Evolutionary conservation across 2,797 vertebrate species (phyloP), one percentile per base, ranked within the genome.

Genomic region (Toxotes lorentzi): DNA sequence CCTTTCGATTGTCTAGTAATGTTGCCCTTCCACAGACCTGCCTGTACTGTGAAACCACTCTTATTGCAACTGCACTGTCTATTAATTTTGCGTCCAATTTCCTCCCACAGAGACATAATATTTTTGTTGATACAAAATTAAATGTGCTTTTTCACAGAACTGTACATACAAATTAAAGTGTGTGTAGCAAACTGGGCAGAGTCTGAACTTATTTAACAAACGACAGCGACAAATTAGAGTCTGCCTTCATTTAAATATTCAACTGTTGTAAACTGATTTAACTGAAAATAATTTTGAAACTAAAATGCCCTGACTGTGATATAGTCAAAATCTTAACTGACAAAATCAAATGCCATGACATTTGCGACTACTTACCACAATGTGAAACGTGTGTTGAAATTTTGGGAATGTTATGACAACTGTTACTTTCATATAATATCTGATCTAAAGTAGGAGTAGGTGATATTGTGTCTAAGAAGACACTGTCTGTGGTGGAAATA

Each of bases 271-370:
- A 21, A 27, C 17, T 23, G 9, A 23, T 50, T 3, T 12, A 10
- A 24, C 11, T 13, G n/a, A 19, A 45, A 38, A n/a, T 43, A 9
- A 45, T 57, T 30, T 14, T 50, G 47, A 71, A 80, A 71, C 19
- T 12, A 21, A 59, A 63, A 57, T 19, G 45, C 32, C 2, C 30
- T 12, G 19, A 50, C 41, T 50, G 4, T 35, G 23, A 62, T 21
- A 27, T 23, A n/a, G 16, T 34, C n/a, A 65, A 69, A 38, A 40
- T 47, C 58, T 34, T 79, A 66, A 41, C 41, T 11, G 17, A 40
- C 17, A 34, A 41, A 71, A 21, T 34, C 9, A 79, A 79, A 84
- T 78, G 71, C 70, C 72, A 81, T 80, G 75, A 69, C 59, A 76
- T 78, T 76, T 72, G 21, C 24, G 61, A 43, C 30, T 10, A 14